Evolutionary conservation across 2,113 vertebrate genomes (phyloP), one percentile per base, ranked within the genome.

Genomic region (Megaceryle maxima): DNA sequence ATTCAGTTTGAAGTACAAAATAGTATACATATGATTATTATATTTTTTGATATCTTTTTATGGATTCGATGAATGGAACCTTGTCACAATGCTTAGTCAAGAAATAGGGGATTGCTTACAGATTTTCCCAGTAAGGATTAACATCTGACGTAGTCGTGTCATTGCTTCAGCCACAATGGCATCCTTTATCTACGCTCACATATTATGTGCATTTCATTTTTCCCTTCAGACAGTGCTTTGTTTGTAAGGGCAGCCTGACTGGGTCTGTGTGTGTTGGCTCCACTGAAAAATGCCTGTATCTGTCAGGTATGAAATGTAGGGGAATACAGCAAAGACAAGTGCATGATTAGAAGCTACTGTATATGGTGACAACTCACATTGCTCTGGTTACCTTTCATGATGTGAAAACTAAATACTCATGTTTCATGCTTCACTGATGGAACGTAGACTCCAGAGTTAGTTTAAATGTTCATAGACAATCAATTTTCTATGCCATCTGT

Each of bases 71-170:
- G 90, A 81, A 48, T 56, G 80, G 80, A 83, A 26, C 88, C 80
- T 81, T 15, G 0, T 39, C 67, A 64, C 41, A 20, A 46, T 35
- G 44, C 51, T 80, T 35, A 28, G 51, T 17, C 43, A 75, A 75
- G 85, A 94, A 81, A 70, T 72, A 25, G 75, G 80, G 94, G 78
- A 44, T 44, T 81, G 91, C 89, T 84, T 64, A 3, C 96, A 95
- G 87, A 72, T 96, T 94, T 96, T 95, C 90, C 83, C 90, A 73
- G 69, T 41, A 31, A 53, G 86, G 73, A 90, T 93, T 87, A 91
- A 90, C 70, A 76, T 69, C 69, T 76, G 84, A 84, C 39, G 1
- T 20, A 2, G 69, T 22, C 2, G 2, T 48, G 82, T 17, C 63
- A 22, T 13, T 59, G 93, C 83, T 68, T 18, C 33, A 6, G 69